Evolutionary conservation across 2,113 vertebrate genomes (phyloP), one percentile per base, ranked within the genome.

Genomic region (Axis porcinus): DNA sequence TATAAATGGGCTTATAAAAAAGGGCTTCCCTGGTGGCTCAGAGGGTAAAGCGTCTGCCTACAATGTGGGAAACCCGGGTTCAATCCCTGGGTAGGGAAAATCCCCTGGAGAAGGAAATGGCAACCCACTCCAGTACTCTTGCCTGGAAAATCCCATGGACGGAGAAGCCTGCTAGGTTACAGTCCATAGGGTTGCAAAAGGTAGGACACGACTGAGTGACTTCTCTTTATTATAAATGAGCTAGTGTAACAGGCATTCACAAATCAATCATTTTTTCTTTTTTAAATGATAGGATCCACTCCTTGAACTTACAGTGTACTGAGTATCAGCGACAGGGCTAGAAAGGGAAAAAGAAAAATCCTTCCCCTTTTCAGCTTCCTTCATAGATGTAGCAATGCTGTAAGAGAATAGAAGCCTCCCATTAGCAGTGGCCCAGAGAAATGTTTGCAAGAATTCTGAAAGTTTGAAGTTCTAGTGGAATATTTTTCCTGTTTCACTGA

Each of bases 381-480:
- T 43, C 45, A 79, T 50, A 97, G 60, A 79, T 85, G 52, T 47
- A 88, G 74, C 55, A 94, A 86, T 70, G 52, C 52, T 36, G 64
- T 45, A 89, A 78, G 45, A 70, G 54, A 85, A 30, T n/a, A 6
- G 52, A 97, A 64, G 47, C 23, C 28, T 94, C 74, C 23, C 36
- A 27, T 81, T 78, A 91, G 85, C 70, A 27, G 19, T 70, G 62
- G 88, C 58, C 12, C 88, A 36, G 45, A 94, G 55, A 93, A 50
- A 82, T 96, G 47, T 9, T 89, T 47, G 45, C 57, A 96, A 82
- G 95, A 54, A 60, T 86, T 84, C 52, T 91, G 60, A 55, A 93
- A 86, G 95, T 62, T 47, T 62, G 14, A 96, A 78, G 33, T 95
- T 89, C 23, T 90, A 45, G 55, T 84, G 85, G 82, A 96, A 67